Evolutionary conservation across 2,797 vertebrate species (phyloP).

Genomic region (Rhabdophis nuchalis): DNA sequence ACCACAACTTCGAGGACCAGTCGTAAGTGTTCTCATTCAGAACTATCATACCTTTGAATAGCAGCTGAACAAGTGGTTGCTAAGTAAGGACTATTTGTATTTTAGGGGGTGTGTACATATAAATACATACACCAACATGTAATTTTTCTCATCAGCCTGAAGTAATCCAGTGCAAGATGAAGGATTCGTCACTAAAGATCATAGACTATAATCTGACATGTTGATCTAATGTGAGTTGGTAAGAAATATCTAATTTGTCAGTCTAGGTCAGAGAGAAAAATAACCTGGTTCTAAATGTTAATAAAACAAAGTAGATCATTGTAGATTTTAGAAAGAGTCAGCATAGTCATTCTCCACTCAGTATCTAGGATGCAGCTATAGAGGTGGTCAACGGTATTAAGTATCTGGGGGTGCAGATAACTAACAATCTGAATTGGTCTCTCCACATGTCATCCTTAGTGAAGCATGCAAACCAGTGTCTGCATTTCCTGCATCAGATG

Average conservation of each 20-base stretch:
- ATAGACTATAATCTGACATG: neutral
- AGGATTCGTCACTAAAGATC: neutral
- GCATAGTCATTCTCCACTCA: too few species aligned
- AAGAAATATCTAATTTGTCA: neutral
- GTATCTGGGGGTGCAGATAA: too few species aligned
- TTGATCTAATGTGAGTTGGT: neutral
- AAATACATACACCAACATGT: neutral
- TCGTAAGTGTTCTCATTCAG: neutral
- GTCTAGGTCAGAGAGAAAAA: neutral
- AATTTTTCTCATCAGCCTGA: neutral
- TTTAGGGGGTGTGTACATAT: neutral
- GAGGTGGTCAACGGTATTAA: too few species aligned
- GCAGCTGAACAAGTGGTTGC: neutral
- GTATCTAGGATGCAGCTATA: too few species aligned
- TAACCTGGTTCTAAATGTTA: too few species aligned
- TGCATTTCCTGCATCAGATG: too few species aligned
- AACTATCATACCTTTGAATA: neutral
- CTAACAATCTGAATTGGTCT: too few species aligned
- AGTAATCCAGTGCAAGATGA: neutral
- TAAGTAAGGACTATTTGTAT: neutral
- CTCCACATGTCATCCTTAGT: too few species aligned
- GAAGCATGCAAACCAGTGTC: too few species aligned
- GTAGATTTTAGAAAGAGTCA: too few species aligned
- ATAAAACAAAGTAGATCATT: too few species aligned
- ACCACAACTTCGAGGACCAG: neutral